Conservation (phyloP, 2,113 vertebrate genomes). For the Alexandromys fortis region DNA sequence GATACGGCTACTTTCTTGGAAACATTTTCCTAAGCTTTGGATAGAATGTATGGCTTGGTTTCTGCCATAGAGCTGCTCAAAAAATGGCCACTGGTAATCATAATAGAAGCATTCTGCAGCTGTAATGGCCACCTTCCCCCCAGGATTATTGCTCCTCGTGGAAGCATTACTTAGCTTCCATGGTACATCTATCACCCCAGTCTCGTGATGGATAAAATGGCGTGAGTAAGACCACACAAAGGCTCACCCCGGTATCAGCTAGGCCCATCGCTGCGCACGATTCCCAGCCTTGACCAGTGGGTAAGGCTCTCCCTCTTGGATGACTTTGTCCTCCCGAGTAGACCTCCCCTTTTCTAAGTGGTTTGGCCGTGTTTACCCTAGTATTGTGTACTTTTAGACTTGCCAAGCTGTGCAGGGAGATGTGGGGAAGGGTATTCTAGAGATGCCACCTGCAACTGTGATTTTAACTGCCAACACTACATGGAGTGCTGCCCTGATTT, state of each 20-base stretch:
- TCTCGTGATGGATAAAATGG: neutral
- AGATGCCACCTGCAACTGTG: constrained; percentile 93
- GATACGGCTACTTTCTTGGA: neutral
- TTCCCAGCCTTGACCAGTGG: neutral
- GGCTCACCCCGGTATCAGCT: neutral
- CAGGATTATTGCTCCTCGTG: neutral
- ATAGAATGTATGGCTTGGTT: neutral
- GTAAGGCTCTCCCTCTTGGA: neutral
- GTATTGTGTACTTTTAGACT: constrained; percentile 87
- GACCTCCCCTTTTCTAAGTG: neutral
- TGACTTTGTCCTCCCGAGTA: neutral
- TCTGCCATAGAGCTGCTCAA: neutral
- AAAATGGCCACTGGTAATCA: neutral
- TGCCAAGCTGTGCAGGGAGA: constrained; percentile 92
- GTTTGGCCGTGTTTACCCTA: constrained; percentile 78
- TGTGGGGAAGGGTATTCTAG: constrained; percentile 94
- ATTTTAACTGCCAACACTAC: constrained; percentile 92
- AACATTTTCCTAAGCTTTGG: neutral
- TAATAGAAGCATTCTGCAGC: neutral
- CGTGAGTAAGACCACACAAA: neutral
- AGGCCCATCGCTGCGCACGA: neutral
- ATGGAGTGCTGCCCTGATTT: constrained; percentile 95
- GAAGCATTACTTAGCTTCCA: neutral
- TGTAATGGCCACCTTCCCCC: neutral
- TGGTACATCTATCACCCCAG: neutral